Conservation (phyloP, 1,140 invertebrate genomes). For the Heliothis subflexa region DNA sequence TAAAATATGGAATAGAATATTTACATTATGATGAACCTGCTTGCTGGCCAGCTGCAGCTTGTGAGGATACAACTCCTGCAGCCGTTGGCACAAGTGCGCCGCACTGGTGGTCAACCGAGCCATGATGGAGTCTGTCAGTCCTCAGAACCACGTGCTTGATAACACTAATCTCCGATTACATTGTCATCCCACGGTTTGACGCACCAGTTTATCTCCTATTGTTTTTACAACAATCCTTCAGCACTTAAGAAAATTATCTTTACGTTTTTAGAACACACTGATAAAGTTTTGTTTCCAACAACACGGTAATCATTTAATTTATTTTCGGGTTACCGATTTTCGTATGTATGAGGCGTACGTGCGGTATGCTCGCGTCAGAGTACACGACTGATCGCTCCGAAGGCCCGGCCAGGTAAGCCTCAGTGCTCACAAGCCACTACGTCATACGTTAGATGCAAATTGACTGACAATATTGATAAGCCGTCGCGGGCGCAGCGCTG, state of each 20-base stretch:
- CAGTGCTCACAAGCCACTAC: neutral
- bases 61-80: constrained; percentile 77
- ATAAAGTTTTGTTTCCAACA: neutral
- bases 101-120: constrained; percentile 72
- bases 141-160: constrained; percentile 48
- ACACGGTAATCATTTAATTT: neutral
- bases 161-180: constrained; percentile 52
- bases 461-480: constrained; percentile 41
- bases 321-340: neutral
- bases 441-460: constrained; percentile 39
- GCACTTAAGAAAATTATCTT: constrained; percentile 20
- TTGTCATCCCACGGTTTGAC: constrained; percentile 50
- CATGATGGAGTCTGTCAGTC: constrained; percentile 58
- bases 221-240: constrained; percentile 36
- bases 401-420: constrained; percentile 22
- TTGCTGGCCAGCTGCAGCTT: constrained; percentile 69
- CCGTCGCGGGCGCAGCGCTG: constrained; percentile 3
- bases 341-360: constrained; percentile 15
- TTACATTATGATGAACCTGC: constrained; percentile 60
- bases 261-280: constrained; percentile 22
- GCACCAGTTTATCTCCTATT: constrained; percentile 46
- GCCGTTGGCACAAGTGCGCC: constrained; percentile 74
- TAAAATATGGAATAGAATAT: neutral
- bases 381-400: constrained; percentile 25
- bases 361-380: constrained; percentile 20